Conservation (phyloP, 1,140 invertebrate genomes). For the Steinernema feltiae region DNA sequence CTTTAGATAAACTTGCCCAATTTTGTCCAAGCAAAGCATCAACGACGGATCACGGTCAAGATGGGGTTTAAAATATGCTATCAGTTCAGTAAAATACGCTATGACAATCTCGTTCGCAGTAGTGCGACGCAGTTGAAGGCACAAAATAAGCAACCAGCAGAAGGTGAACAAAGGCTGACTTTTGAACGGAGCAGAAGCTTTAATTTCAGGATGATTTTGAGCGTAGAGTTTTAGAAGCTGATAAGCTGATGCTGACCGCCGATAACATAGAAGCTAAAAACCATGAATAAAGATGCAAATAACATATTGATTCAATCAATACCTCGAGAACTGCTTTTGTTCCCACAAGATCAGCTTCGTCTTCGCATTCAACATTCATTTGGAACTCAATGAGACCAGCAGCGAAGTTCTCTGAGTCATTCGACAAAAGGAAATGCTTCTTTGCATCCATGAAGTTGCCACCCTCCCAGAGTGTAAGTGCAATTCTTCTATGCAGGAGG, state of each 20-base stretch:
- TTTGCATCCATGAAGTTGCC: not conserved
- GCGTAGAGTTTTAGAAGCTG: not conserved
- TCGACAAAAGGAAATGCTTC: not conserved
- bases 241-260: not conserved
- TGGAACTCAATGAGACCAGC: not conserved
- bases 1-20: not conserved
- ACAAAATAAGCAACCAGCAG: not conserved
- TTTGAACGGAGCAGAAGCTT: not conserved
- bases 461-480: not conserved
- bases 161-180: not conserved
- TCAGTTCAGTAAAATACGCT: not conserved
- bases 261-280: not conserved
- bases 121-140: not conserved
- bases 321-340: conserved; percentile 3
- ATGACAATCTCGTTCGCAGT: not conserved
- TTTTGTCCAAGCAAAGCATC: not conserved
- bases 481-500: not conserved
- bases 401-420: not conserved
- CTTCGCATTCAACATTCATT: not conserved
- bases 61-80: not conserved
- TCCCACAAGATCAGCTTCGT: not conserved
- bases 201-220: not conserved
- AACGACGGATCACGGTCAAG: not conserved
- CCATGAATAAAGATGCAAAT: not conserved
- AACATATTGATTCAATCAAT: no score